Evolutionary conservation across 1,140 invertebrate species (phyloP).

Genomic region (Diprion similis): DNA sequence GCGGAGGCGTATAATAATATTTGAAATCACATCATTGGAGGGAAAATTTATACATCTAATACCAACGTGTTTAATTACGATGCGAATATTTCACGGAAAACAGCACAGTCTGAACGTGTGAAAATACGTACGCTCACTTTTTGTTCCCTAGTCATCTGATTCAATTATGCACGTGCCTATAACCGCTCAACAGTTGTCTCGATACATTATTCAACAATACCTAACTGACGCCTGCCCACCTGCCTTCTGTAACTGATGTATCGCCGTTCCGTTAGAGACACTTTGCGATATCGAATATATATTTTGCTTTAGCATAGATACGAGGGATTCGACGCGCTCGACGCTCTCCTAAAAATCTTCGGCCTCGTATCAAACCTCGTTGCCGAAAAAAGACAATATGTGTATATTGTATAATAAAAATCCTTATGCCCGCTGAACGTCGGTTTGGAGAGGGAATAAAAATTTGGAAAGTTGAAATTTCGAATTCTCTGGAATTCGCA

Average conservation of each 20-base stretch:
- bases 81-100: neutral
- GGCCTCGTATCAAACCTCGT: too few relatives aligned
- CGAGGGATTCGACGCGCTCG: neutral
- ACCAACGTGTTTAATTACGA: neutral
- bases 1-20: too few relatives aligned
- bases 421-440: neutral
- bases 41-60: neutral
- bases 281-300: neutral
- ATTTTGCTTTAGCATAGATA: conserved; percentile 8
- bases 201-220: neutral
- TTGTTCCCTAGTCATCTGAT: too few relatives aligned
- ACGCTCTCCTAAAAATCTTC: neutral
- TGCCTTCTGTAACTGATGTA: neutral
- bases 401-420: too few relatives aligned
- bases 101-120: neutral
- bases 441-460: neutral
- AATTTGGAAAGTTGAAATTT: neutral
- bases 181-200: too few relatives aligned
- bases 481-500: neutral
- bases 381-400: too few relatives aligned
- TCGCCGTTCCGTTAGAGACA: too few relatives aligned
- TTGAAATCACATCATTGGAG: neutral
- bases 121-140: too few relatives aligned
- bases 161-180: too few relatives aligned
- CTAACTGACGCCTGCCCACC: neutral